These are phyloP conservation scores for Magallana nippona DNA, from an alignment of 2,888 invertebrate genomes.

Conservation along the genomic window DNA sequence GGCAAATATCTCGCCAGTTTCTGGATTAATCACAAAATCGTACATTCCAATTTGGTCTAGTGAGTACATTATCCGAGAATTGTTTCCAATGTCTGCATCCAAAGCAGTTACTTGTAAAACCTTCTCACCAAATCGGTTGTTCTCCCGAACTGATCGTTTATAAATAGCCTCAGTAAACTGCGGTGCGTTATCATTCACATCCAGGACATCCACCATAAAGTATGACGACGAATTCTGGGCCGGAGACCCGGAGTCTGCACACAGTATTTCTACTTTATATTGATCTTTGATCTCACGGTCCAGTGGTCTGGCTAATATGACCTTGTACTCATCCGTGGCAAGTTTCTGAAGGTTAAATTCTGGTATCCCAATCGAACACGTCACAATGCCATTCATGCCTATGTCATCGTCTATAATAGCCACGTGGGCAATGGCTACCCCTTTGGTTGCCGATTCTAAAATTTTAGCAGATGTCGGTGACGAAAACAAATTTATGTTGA, in stretches of 20 bases:
- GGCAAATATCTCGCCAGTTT: slow-evolving; percentile 64
- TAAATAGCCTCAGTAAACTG: slow-evolving; percentile 84
- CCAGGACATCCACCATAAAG: slow-evolving; percentile 83
- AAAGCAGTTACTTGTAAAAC: slow-evolving; percentile 60
- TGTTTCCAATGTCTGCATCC: slow-evolving; percentile 63
- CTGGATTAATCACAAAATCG: slow-evolving; percentile 60
- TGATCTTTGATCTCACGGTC: slow-evolving; percentile 55
- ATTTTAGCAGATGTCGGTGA: slow-evolving; percentile 59
- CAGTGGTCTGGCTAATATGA: slow-evolving; percentile 53
- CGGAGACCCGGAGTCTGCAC: slow-evolving; percentile 60
- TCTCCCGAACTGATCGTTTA: slow-evolving; percentile 61
- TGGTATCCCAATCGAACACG: slow-evolving; percentile 60
- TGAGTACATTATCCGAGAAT: slow-evolving; percentile 62
- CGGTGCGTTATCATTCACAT: slow-evolving; percentile 95
- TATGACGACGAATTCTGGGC: slow-evolving; percentile 55
- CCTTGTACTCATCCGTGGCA: slow-evolving; percentile 66
- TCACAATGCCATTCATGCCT: slow-evolving; percentile 68
- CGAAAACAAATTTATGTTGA: slow-evolving; percentile 67
- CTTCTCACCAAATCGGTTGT: slow-evolving; percentile 61
- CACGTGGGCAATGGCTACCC: slow-evolving; percentile 68
- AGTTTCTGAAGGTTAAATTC: slow-evolving; percentile 64
- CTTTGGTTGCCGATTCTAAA: slow-evolving; percentile 67
- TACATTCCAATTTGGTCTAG: slow-evolving; percentile 52
- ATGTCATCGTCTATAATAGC: slow-evolving; percentile 67
- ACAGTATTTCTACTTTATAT: slow-evolving; percentile 57